Evolutionary conservation across 2,888 invertebrate species (phyloP).

Genomic region (Idaea biselata): DNA sequence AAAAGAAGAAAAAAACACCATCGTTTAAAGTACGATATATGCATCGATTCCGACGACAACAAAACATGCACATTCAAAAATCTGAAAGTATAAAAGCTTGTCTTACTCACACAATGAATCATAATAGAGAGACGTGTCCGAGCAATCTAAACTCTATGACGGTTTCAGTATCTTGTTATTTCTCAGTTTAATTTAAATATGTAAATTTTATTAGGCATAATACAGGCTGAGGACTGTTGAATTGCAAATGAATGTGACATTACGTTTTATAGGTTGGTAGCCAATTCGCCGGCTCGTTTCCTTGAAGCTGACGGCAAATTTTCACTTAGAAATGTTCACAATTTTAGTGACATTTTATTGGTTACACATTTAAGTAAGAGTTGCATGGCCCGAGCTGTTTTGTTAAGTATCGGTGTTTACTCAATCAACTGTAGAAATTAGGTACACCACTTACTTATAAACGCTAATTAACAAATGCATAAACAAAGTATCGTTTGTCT

Average conservation of each 20-base stretch:
- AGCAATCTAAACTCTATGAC: conserved; percentile 61
- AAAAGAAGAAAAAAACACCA: too few species aligned
- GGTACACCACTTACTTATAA: neutral
- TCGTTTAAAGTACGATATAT: too few species aligned
- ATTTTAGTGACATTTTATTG: conserved; percentile 59
- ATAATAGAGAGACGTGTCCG: conserved; percentile 29
- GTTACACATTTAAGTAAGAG: conserved; percentile 36
- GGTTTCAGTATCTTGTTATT: conserved; percentile 76
- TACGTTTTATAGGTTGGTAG: conserved; percentile 78
- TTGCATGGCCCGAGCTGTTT: conserved; percentile 35
- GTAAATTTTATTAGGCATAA: conserved; percentile 81
- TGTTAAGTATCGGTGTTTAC: conserved; percentile 28
- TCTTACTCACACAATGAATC: neutral
- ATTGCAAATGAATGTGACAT: conserved; percentile 80
- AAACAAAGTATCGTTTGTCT: too few species aligned
- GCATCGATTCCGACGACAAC: too few species aligned
- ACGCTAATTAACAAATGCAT: neutral
- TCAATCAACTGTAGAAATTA: conserved; percentile 22
- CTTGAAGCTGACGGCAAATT: conserved; percentile 68
- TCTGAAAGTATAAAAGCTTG: neutral
- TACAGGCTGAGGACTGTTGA: conserved; percentile 77
- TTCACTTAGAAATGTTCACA: conserved; percentile 65
- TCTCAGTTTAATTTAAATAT: conserved; percentile 80
- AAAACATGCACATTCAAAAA: neutral
- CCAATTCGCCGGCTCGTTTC: conserved; percentile 75